Base-by-base conservation (phyloP, 1,140 invertebrate genomes). In the Temnothorax curvispinosus region DNA sequence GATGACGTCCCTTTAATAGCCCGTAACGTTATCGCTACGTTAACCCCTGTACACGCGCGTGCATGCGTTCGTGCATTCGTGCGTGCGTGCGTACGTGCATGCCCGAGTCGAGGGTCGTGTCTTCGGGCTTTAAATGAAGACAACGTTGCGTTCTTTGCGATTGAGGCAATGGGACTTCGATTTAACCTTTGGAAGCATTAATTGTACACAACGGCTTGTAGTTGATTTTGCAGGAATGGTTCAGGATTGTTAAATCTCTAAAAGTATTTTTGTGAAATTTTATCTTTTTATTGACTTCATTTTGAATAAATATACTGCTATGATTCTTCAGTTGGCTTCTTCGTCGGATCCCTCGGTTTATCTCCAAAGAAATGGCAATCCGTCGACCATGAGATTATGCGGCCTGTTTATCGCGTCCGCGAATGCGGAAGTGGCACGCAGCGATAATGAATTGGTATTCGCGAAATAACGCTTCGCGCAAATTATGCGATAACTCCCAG, bases 1-100 rank as follows among this genome's bases (percentile, higher is more conserved):
- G n/a, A 65, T 18, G 52, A 56, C 75, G 67, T 76, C 56, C 85
- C 64, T 77, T 85, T 69, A 89, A 85, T 77, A 72, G 85, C 77
- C 58, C 77, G 64, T 81, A 87, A 82, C 85, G 64, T 82, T 81
- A 62, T 82, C 67, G 52, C 64, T 72, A 81, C 85, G 64, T 78
- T 80, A 81, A 81, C 78, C 58, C 50, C 11, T 13, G 35, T 50
- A 35, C 38, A 15, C 44, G 41, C 47, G n/a, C 58, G 54, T 3
- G 38, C 41, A 5, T 27, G 65, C 11, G 65, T 47, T 18, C 65
- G 21, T 52, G 44, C 41, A 27, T 27, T 27, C 44, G 41, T 35
- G n/a, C 58, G 54, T 8, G 38, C 41, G 11, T 27, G 65, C 11
- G 65, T 47, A 18, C 65, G 21, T 52, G 44, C 41, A 18, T 18